phyloP scores from a whole-genome alignment of 2,113 vertebrate species.

The Notothenia rossii region DNA sequence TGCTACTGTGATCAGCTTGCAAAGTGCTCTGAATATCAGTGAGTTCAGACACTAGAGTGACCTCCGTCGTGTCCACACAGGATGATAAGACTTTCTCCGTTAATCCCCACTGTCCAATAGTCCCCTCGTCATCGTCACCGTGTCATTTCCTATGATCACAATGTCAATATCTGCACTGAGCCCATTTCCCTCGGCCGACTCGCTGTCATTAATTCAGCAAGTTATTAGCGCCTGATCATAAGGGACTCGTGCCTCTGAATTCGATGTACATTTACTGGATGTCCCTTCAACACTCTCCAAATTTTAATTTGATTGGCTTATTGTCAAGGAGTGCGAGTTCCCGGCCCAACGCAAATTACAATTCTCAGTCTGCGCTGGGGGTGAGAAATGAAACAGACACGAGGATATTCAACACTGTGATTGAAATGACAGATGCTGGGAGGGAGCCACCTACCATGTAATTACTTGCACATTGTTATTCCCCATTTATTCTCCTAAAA shows the following conservation, averaged over 20 bases:
- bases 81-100: conserved; percentile 41
- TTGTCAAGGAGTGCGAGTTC: conserved; percentile 46
- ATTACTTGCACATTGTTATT: conserved; percentile 80
- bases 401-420: conserved; percentile 68
- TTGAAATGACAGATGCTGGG: conserved; percentile 75
- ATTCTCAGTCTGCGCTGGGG: conserved; percentile 44
- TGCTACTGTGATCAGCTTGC: not conserved
- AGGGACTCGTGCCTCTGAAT: conserved; percentile 50
- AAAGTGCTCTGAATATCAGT: conserved; percentile 16
- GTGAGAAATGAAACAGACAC: conserved; percentile 64
- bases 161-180: conserved; percentile 68
- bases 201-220: conserved; percentile 67
- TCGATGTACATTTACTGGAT: conserved; percentile 42
- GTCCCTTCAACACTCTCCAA: conserved; percentile 45
- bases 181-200: conserved; percentile 44
- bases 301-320: conserved; percentile 59
- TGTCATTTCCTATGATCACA: conserved; percentile 67
- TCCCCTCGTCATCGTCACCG: conserved; percentile 30
- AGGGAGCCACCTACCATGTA: conserved; percentile 74
- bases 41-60: conserved; percentile 11
- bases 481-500: conserved; percentile 65
- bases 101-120: conserved; percentile 25
- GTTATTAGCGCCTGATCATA: conserved; percentile 63
- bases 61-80: conserved; percentile 37
- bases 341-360: conserved; percentile 64